Evolutionary conservation across 2,113 vertebrate species (phyloP).

Genomic region (Equus przewalskii): DNA sequence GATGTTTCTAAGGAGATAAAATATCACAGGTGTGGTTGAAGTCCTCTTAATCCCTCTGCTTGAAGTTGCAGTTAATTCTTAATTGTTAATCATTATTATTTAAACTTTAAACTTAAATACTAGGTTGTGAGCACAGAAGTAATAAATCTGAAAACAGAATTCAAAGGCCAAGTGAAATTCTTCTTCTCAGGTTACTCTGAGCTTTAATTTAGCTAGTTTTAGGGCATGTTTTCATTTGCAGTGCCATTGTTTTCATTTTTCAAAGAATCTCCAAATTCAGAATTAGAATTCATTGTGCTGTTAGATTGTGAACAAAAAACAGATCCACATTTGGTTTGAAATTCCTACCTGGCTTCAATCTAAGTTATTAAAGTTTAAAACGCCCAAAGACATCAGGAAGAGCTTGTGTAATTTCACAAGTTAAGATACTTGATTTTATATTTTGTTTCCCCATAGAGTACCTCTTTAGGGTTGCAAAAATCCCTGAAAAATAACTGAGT

Average conservation of each 20-base stretch:
- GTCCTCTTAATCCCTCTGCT: neutral
- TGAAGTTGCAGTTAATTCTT: neutral
- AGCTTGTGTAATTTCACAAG: neutral
- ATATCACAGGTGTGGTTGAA: neutral
- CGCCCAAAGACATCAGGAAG: neutral
- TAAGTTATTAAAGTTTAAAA: conserved; percentile 48
- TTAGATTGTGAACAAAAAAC: neutral
- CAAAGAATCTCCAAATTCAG: conserved; percentile 36
- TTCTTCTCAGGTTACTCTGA: neutral
- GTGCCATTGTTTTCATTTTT: neutral
- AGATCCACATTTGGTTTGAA: conserved; percentile 41
- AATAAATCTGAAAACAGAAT: conserved; percentile 29
- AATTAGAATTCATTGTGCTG: neutral
- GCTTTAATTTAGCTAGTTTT: neutral
- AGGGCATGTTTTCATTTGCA: neutral
- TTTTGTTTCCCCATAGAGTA: neutral
- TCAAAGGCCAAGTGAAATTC: conserved; percentile 47
- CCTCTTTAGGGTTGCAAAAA: neutral
- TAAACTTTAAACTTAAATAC: conserved; percentile 29
- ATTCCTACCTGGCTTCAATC: neutral
- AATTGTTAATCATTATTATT: neutral
- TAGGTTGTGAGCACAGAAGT: neutral
- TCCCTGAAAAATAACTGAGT: neutral
- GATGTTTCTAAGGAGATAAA: conserved; percentile 12
- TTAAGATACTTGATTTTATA: conserved; percentile 42